Conservation (phyloP, 2,113 vertebrate genomes). For the Oncorhynchus mykiss region DNA sequence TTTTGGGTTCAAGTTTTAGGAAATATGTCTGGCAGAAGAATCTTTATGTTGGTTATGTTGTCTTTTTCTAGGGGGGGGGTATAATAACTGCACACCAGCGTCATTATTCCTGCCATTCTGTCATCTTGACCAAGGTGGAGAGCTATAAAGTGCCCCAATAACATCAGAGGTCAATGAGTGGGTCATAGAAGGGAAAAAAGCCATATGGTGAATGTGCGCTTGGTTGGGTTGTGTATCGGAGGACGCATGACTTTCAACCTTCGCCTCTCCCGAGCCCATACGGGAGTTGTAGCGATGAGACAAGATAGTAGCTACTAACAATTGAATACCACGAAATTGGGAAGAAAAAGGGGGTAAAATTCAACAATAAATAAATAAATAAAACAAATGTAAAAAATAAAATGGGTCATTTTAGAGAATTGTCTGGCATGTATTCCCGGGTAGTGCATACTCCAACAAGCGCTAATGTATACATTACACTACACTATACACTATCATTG, state of each 20-base stretch:
- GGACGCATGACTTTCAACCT: too few species aligned
- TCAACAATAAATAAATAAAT: too few species aligned
- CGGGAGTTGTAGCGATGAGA: too few species aligned
- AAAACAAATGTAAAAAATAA: background rate
- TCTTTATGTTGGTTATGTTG: background rate
- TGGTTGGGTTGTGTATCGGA: too few species aligned
- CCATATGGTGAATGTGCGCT: constrained; percentile 17
- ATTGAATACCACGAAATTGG: too few species aligned
- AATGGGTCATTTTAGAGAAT: constrained; percentile 30
- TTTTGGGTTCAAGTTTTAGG: constrained; percentile 19
- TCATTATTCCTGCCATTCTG: constrained; percentile 17
- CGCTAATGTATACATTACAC: constrained; percentile 5
- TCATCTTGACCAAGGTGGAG: constrained; percentile 28
- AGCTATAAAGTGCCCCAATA: constrained; percentile 38
- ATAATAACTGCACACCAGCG: constrained; percentile 30
- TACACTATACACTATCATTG: too few species aligned
- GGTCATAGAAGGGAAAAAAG: constrained; percentile 31
- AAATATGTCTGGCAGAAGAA: background rate
- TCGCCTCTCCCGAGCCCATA: too few species aligned
- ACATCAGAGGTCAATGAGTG: constrained; percentile 38
- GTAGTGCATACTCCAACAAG: constrained; percentile 7
- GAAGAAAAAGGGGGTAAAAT: too few species aligned
- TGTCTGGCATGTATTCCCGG: constrained; percentile 18
- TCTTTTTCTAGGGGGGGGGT: constrained; percentile 19
- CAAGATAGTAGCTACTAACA: too few species aligned